Percentiles rank a stretch among this genome's conserved stretches.
Evolutionary conservation across 2,113 vertebrate genomes (phyloP).

Genomic region (Mesitornis unicolor): DNA sequence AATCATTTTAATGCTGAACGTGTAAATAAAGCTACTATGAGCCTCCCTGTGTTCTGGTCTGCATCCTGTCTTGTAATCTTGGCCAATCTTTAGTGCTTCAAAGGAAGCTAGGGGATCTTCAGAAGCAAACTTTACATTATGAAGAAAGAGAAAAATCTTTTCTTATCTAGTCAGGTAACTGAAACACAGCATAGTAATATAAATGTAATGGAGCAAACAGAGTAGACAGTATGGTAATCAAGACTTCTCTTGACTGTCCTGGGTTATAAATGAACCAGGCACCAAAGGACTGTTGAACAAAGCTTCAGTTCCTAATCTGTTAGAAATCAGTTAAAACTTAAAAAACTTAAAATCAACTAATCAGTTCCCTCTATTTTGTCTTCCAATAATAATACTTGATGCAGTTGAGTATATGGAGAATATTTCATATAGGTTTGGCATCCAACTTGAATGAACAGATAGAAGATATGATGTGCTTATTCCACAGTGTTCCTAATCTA

Average conservation of each 20-base stretch:
- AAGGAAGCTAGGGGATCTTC: not conserved
- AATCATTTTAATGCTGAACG: not conserved
- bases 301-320: not conserved
- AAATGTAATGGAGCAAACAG: not conserved
- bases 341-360: too few species aligned
- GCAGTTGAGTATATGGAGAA: not conserved
- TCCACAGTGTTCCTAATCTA: not conserved
- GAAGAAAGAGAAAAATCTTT: not conserved
- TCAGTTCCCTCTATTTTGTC: not conserved
- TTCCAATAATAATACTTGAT: not conserved
- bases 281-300: not conserved
- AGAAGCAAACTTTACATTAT: not conserved
- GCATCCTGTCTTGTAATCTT: not conserved
- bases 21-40: accelerated
- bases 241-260: not conserved
- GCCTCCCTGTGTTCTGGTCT: not conserved
- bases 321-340: too few species aligned
- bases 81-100: not conserved
- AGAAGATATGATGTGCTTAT: not conserved
- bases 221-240: not conserved
- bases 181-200: not conserved
- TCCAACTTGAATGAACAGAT: not conserved
- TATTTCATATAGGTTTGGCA: not conserved
- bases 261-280: not conserved
- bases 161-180: not conserved